Evolutionary conservation across 2,888 invertebrate species (phyloP), one percentile per base, ranked within the genome.

Genomic region (Smittia sp.): DNA sequence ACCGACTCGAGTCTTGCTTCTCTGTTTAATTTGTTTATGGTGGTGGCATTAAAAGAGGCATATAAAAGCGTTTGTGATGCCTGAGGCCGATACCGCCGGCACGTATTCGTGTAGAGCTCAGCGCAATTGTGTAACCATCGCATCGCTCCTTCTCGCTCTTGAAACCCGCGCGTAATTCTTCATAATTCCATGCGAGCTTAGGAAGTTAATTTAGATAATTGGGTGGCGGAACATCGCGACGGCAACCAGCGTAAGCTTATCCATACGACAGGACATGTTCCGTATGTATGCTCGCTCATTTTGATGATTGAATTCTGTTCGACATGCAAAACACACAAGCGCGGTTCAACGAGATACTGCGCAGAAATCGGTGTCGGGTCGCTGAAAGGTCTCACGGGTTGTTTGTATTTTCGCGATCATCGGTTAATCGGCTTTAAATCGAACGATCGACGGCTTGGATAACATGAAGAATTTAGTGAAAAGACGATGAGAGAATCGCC

Each of bases 11-110:
- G 46, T 20, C 66, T 22, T 39, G 32, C 15, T 27, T 18, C 72
- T 41, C 58, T 74, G 63, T 62, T 20, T 75, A 27, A 46, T 68
- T 68, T 41, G 24, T 52, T 52, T 69, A 69, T 54, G 27, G 69
- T 69, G 27, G 69, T 69, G 69, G 52, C 63, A 58, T 22, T 22
- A 22, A 58, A 58, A 58, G 4, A 15, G 46, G 58, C 58, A 58
- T 22, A 46, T 15, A 58, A 58, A 58, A 58, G 15, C 27, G 63
- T 27, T 63, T 63, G 63, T 63, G 25, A 58, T 63, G 27, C 15
- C 20, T 27, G 15, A 20, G 67, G 41, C 18, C 18, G 67, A 38
- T 67, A 32, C 67, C n/a, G n/a, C n/a, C 67, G 67, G 67, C 20
- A 22, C 27, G 39, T 63, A 27, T 63, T 18, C 15, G 27, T 25